Percentiles rank a stretch among this genome's conserved stretches.
Evolutionary conservation across 2,113 vertebrate species (phyloP).

Genomic region (Zapus hudsonius): DNA sequence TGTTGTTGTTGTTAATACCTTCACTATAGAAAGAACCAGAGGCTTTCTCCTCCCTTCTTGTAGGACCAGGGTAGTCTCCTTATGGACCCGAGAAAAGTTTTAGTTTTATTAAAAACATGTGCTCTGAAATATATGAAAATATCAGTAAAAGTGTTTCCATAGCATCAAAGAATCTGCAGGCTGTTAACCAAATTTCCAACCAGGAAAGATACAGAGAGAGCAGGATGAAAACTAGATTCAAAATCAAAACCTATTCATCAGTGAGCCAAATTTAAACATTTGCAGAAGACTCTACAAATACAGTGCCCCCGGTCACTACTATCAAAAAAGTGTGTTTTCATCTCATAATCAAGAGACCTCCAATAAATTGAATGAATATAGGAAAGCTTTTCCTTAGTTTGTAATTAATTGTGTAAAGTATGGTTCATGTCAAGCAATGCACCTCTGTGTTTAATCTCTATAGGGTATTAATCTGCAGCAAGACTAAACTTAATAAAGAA

Average conservation of each 20-base stretch:
- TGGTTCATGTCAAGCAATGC: no score
- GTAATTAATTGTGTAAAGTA: no score
- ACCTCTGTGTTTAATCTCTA: no score
- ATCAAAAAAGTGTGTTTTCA: no score
- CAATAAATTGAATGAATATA: no score
- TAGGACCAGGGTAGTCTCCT: background rate
- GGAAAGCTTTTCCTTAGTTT: no score
- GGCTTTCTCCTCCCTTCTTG: background rate
- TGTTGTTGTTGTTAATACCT: constrained; percentile 22
- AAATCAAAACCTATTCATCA: constrained; percentile 40
- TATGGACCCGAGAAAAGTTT: background rate
- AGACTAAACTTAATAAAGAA: no score
- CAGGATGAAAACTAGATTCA: background rate
- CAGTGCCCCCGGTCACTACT: background rate
- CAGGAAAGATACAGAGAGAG: background rate
- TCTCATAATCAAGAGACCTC: no score
- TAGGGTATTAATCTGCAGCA: no score
- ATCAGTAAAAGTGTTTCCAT: constrained; percentile 17
- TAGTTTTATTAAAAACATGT: constrained; percentile 34
- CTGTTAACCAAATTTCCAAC: constrained; percentile 50
- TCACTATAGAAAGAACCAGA: background rate
- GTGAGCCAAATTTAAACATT: constrained; percentile 20
- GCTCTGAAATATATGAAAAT: background rate
- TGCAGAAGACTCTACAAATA: background rate
- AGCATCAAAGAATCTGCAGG: background rate